Evolutionary conservation across 2,888 invertebrate genomes (phyloP).

Genomic region (Folsomia candida): DNA sequence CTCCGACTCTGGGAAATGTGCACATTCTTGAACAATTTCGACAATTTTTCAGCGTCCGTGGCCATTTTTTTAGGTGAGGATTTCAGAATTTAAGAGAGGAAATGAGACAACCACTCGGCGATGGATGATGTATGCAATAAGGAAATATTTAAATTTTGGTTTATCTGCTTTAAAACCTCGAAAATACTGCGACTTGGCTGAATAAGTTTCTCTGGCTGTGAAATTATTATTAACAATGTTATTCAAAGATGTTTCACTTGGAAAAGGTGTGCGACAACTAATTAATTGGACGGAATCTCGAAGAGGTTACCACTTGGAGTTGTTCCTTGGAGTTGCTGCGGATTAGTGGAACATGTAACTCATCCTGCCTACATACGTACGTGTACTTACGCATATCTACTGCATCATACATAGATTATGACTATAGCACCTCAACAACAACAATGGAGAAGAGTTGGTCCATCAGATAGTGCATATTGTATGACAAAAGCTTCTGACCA

Average conservation of each 20-base stretch:
- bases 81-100: not conserved
- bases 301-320: not conserved
- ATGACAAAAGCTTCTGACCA: not conserved
- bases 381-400: not conserved
- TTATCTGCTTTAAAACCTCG: too few species aligned
- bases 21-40: conserved; percentile 47
- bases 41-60: conserved; percentile 41
- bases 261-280: not conserved
- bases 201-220: too few species aligned
- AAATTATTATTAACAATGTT: not conserved
- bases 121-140: too few species aligned
- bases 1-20: conserved; percentile 38
- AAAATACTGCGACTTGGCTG: too few species aligned
- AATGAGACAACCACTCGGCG: too few species aligned
- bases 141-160: too few species aligned
- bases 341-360: too few species aligned
- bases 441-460: not conserved
- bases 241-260: not conserved
- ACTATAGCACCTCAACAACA: not conserved
- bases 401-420: not conserved
- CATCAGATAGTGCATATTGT: not conserved
- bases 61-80: conserved; percentile 21
- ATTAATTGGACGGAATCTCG: too few species aligned
- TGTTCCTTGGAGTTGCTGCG: not conserved
- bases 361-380: not conserved